Percentiles rank a stretch among this genome's conserved stretches.
Evolutionary conservation across 2,113 vertebrate genomes (phyloP).

Genomic region (Orientallactaga bullata): DNA sequence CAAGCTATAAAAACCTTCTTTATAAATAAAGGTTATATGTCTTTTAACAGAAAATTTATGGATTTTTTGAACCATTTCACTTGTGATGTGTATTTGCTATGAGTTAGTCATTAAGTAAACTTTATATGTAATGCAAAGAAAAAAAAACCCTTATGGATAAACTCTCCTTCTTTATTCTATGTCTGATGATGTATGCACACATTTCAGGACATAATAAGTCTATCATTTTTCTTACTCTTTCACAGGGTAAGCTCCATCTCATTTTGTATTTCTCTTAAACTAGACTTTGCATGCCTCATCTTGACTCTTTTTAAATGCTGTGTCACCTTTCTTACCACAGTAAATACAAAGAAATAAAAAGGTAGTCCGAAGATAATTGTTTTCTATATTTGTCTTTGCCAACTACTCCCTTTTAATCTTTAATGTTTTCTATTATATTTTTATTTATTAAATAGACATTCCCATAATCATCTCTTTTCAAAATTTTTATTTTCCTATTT

Average conservation of each 20-base stretch:
- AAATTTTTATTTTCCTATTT: no score
- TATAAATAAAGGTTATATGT: constrained; percentile 40
- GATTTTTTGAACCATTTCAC: background rate
- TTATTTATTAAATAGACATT: constrained; percentile 18
- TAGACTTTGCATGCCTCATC: background rate
- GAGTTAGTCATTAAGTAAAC: constrained; percentile 33
- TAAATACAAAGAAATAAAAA: constrained; percentile 11
- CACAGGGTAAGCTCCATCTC: background rate
- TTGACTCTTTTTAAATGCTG: background rate
- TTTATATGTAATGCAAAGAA: background rate
- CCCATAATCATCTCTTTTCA: no score
- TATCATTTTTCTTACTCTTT: constrained; percentile 5
- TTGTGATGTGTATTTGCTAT: background rate
- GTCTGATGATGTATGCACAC: background rate
- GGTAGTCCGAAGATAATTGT: background rate
- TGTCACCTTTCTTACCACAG: background rate
- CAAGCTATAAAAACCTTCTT: constrained; percentile 21
- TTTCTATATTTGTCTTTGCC: background rate
- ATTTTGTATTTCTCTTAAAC: background rate
- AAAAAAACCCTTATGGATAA: background rate
- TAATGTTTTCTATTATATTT: background rate
- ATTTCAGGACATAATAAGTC: background rate
- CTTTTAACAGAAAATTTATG: background rate
- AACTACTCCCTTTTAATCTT: background rate
- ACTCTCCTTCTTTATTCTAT: background rate